Base-by-base conservation (phyloP, 2,888 invertebrate species). In the Drosophila kuntzei region DNA sequence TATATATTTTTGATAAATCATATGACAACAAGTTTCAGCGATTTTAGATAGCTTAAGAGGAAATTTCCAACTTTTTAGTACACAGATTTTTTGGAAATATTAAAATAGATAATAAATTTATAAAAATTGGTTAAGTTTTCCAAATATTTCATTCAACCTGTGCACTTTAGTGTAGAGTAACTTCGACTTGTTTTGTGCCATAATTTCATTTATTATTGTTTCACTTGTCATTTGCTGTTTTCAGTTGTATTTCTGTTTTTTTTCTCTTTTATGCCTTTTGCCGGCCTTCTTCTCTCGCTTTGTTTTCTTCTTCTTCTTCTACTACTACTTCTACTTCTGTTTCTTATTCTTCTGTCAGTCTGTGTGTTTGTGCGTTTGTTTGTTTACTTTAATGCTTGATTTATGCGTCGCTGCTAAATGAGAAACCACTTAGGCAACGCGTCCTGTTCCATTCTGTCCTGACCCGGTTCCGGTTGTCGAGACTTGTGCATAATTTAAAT, bases 331-430 rank as follows among this genome's bases (percentile, higher is more conserved):
- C 36, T 29, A 7, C 20, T 37, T 16, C n/a, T 39, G 25, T 22
- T 14, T 9, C 16, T 57, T 43, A 11, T 55, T 25, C 43, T 16
- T 37, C 34, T 32, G 50, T 41, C 54, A 20, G 20, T 29, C 27
- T 29, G 29, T 61, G 20, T 14, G 54, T 57, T 64, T 68, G 65
- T 57, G 50, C 47, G 63, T 64, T 60, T 60, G 71, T 79, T 74
- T 79, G 65, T 64, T 85, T 73, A 61, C 65, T 73, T 77, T 64
- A 71, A 82, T 85, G 71, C 74, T 87, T 83, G 83, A 83, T 83
- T 83, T 85, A 83, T 83, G 87, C 76, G 69, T 71, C 64, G 70
- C 61, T 49, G 80, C 71, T 67, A 77, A 88, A 86, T 80, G 86
- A 86, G 86, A 82, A 80, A 83, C 72, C 86, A 77, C 74, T 68